These are phyloP conservation scores for Geotrupes spiniger DNA, from an alignment of 2,888 invertebrate species.

Conservation along the genomic window DNA sequence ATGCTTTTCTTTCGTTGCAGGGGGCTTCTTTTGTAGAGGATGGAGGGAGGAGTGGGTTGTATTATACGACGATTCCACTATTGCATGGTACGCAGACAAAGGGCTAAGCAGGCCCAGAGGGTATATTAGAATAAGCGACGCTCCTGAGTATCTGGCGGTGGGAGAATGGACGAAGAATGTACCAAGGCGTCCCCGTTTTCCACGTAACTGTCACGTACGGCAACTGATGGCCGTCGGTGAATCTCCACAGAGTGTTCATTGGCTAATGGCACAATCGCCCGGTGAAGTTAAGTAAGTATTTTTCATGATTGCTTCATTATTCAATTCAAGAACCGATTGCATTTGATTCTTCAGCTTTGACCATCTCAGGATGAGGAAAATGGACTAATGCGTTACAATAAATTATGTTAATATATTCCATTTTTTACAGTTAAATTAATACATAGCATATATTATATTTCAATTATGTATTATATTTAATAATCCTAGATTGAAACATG, in stretches of 20 bases:
- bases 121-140: slow-evolving; percentile 65
- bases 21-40: slow-evolving; percentile 74
- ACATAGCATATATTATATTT: too few species aligned
- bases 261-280: slow-evolving; percentile 77
- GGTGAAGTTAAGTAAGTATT: slow-evolving; percentile 76
- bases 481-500: too few species aligned
- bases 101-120: slow-evolving; percentile 52
- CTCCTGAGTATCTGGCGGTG: slow-evolving; percentile 77
- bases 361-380: too few species aligned
- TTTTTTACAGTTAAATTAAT: too few species aligned
- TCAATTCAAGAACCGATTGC: too few species aligned
- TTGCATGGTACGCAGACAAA: slow-evolving; percentile 80
- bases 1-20: slow-evolving; percentile 51
- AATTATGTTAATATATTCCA: too few species aligned
- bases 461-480: too few species aligned
- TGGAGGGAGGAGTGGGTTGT: slow-evolving; percentile 87
- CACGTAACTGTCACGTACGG: slow-evolving; percentile 65
- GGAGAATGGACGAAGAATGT: slow-evolving; percentile 78
- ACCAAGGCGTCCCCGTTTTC: slow-evolving; percentile 69
- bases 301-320: too few species aligned
- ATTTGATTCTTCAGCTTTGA: too few species aligned
- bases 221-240: slow-evolving; percentile 75
- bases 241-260: slow-evolving; percentile 67
- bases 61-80: slow-evolving; percentile 79
- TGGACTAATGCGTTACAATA: too few species aligned